Percentiles rank a stretch among this genome's conserved stretches.
phyloP scores from a whole-genome alignment of 2,113 vertebrate genomes.

The Eonycteris spelaea region DNA sequence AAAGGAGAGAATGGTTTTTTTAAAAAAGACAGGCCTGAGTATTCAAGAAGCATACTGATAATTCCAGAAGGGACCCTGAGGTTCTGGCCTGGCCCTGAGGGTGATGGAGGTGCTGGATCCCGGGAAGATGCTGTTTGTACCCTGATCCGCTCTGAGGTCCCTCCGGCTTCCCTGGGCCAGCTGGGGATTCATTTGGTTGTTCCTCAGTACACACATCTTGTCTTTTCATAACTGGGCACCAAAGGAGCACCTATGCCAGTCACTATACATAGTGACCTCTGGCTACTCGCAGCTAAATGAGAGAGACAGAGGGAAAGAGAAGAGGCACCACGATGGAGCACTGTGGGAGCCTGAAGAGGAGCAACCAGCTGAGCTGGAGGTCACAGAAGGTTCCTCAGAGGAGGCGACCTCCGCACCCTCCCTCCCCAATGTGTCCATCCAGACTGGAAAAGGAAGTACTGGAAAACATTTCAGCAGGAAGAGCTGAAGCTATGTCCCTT shows the following conservation, averaged over 20 bases:
- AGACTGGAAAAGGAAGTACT: neutral
- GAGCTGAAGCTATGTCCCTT: neutral
- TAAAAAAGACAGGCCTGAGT: neutral
- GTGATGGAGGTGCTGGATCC: neutral
- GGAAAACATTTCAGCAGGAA: neutral
- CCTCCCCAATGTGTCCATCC: neutral
- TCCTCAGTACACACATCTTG: neutral
- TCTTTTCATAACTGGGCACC: neutral
- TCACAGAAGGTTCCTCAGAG: neutral
- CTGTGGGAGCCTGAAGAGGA: neutral
- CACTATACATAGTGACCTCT: neutral
- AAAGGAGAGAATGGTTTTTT: neutral
- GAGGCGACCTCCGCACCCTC: neutral
- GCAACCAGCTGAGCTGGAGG: neutral
- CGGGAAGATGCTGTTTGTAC: neutral
- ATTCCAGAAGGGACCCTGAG: neutral
- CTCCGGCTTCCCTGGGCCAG: neutral
- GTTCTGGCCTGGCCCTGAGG: neutral
- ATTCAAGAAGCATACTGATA: neutral
- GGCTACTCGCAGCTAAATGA: neutral
- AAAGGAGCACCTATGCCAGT: neutral
- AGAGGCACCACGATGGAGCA: rapidly evolving
- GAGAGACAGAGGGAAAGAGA: neutral
- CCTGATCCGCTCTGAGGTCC: neutral
- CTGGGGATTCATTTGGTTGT: neutral